phyloP scores from a whole-genome alignment of 2,113 vertebrate species.

The Sebastes schlegelii region DNA sequence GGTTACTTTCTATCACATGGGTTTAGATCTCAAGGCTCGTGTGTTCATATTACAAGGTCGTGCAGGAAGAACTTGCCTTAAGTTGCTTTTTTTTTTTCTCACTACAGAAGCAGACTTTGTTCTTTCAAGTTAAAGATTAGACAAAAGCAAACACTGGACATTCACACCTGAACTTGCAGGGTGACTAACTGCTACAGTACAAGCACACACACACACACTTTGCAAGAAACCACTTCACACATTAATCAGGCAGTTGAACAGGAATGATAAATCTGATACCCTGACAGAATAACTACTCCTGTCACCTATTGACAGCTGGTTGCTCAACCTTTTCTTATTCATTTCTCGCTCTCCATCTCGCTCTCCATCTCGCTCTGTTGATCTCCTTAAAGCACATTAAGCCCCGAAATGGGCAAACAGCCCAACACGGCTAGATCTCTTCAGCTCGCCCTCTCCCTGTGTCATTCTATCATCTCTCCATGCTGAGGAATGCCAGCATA shows the following conservation, averaged over 20 bases:
- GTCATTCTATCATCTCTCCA: constrained; percentile 40
- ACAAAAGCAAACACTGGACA: constrained; percentile 60
- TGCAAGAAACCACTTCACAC: constrained; percentile 7
- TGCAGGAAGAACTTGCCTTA: constrained; percentile 47
- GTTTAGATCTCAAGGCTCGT: constrained; percentile 6
- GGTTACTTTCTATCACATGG: background rate
- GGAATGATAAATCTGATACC: constrained; percentile 33
- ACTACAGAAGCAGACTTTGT: constrained; percentile 70
- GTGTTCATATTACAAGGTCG: constrained; percentile 37
- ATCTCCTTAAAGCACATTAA: constrained; percentile 47
- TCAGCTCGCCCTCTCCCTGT: constrained; percentile 27
- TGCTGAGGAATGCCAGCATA: constrained; percentile 20
- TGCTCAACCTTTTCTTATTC: constrained; percentile 38
- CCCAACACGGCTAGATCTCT: constrained; percentile 33
- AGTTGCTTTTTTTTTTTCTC: constrained; percentile 34
- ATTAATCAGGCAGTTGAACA: constrained; percentile 49
- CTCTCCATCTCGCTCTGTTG: background rate
- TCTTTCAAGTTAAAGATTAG: constrained; percentile 76
- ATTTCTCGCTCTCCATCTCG: background rate
- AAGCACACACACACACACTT: constrained; percentile 10
- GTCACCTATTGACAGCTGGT: constrained; percentile 55
- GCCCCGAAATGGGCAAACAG: constrained; percentile 47
- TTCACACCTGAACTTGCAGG: constrained; percentile 50
- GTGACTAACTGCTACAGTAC: background rate
- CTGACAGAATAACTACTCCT: constrained; percentile 53